A percentile compares a stretch with the other conserved stretches of the same genome.
Evolutionary conservation across 2,888 invertebrate species (phyloP).

Genomic region (Fragum sueziense): DNA sequence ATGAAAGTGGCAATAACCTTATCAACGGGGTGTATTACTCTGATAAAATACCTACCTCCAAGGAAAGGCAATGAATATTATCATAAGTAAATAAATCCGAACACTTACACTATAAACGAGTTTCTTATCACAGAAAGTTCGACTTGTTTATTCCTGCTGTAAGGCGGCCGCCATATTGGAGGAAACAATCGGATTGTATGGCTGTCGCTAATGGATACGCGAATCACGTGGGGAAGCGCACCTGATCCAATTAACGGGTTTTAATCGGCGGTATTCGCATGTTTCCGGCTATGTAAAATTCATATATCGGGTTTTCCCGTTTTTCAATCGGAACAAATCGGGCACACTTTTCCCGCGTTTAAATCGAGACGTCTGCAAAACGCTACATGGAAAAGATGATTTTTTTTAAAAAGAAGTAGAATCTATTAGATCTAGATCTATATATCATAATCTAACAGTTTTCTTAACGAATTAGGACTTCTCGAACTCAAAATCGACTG

Average conservation of each 20-base stretch:
- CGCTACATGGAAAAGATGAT: too few relatives aligned
- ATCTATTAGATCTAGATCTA: too few relatives aligned
- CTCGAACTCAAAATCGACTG: too few relatives aligned
- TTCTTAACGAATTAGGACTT: too few relatives aligned
- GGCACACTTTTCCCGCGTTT: not conserved
- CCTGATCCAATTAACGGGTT: constrained; percentile 32
- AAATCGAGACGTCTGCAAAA: too few relatives aligned
- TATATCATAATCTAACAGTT: too few relatives aligned
- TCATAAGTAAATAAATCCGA: constrained; percentile 57
- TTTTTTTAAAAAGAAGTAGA: too few relatives aligned
- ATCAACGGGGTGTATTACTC: not conserved
- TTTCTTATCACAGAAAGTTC: constrained; percentile 38
- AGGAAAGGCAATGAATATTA: constrained; percentile 45
- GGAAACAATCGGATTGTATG: constrained; percentile 9
- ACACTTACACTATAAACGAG: constrained; percentile 51
- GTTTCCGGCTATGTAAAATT: not conserved
- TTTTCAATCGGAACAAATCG: not conserved
- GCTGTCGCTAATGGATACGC: constrained; percentile 56
- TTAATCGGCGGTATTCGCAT: not conserved
- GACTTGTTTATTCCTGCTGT: constrained; percentile 65
- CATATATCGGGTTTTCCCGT: not conserved
- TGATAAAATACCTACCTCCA: constrained; percentile 18
- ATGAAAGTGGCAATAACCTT: not conserved
- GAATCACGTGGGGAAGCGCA: constrained; percentile 60
- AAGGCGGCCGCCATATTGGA: constrained; percentile 64